Evolutionary conservation across 2,888 invertebrate species (phyloP).

Genomic region (Fragum sueziense): DNA sequence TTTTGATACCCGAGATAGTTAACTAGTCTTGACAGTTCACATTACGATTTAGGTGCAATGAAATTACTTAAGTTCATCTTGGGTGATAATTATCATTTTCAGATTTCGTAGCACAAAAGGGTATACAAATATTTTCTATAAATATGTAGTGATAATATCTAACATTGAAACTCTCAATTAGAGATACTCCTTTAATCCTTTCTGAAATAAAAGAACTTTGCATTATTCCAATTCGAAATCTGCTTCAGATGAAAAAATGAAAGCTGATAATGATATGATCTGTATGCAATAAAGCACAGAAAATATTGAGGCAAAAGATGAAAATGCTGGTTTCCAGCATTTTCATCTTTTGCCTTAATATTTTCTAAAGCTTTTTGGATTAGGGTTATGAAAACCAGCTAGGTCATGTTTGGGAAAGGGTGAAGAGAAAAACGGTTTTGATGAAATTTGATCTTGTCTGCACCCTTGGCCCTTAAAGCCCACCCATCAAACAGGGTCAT

Average conservation of each 20-base stretch:
- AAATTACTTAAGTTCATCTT: not conserved
- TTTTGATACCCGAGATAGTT: constrained; percentile 25
- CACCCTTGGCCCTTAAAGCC: not conserved
- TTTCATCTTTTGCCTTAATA: too few relatives aligned
- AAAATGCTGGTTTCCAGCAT: too few relatives aligned
- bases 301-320: too few relatives aligned
- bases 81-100: constrained; percentile 4
- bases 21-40: constrained; percentile 14
- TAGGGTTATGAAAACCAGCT: too few relatives aligned
- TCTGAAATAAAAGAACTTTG: too few relatives aligned
- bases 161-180: constrained; percentile 22
- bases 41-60: constrained; percentile 14
- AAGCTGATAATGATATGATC: too few relatives aligned
- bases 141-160: constrained; percentile 14
- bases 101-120: not conserved
- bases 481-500: too few relatives aligned
- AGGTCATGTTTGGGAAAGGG: too few relatives aligned
- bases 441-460: constrained; percentile 11
- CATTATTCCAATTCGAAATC: too few relatives aligned
- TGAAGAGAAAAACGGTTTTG: not conserved
- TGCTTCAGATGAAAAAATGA: too few relatives aligned
- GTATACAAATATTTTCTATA: constrained; percentile 17
- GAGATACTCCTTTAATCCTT: constrained; percentile 6
- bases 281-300: too few relatives aligned
- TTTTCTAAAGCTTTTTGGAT: too few relatives aligned